Conservation (phyloP, 1,140 invertebrate genomes). For the Babylonia areolata region DNA sequence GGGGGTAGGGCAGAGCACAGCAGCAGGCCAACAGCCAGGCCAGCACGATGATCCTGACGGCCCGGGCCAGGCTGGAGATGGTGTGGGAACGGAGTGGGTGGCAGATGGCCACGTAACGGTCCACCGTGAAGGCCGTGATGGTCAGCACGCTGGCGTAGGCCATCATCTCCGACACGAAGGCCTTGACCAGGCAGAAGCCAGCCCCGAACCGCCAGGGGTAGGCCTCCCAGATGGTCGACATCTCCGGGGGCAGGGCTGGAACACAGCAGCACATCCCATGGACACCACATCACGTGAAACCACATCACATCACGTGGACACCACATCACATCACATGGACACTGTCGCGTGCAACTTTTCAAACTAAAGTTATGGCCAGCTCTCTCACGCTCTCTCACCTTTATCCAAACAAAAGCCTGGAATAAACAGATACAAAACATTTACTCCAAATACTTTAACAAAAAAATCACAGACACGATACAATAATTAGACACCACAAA, state of each 20-base stretch:
- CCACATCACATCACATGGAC: too few species aligned
- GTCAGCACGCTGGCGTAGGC: slow-evolving; percentile 94
- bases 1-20: slow-evolving; percentile 83
- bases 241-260: slow-evolving; percentile 87
- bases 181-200: slow-evolving; percentile 88
- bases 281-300: too few species aligned
- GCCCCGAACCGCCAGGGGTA: slow-evolving; percentile 92
- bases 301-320: too few species aligned
- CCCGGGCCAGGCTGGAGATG: slow-evolving; percentile 87
- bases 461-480: too few species aligned
- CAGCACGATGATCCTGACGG: slow-evolving; percentile 85
- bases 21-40: slow-evolving; percentile 87
- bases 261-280: too few species aligned
- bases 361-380: too few species aligned
- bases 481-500: too few species aligned
- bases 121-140: slow-evolving; percentile 94
- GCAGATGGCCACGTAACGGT: slow-evolving; percentile 95
- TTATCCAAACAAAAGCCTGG: too few species aligned
- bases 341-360: too few species aligned
- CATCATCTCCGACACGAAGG: slow-evolving; percentile 90
- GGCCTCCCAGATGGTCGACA: slow-evolving; percentile 89
- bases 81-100: slow-evolving; percentile 91
- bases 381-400: too few species aligned
- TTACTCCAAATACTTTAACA: too few species aligned
- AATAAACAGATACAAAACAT: too few species aligned